phyloP scores from a whole-genome alignment of 2,113 vertebrate genomes.

The Platichthys stellatus region DNA sequence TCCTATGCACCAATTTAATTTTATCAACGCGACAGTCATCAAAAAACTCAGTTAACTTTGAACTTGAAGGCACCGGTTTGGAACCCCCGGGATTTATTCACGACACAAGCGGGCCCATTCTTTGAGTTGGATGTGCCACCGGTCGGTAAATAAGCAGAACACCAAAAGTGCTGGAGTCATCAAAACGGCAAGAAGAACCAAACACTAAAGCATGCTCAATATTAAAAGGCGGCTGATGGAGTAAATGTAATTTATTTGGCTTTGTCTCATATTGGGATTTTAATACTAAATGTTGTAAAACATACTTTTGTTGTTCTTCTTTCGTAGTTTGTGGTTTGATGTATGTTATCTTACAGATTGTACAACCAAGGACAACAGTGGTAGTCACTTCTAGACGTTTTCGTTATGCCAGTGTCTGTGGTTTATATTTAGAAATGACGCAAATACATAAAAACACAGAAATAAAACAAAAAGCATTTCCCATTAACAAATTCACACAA shows the following conservation, averaged over 20 bases:
- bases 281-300: background rate
- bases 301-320: background rate
- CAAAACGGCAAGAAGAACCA: background rate
- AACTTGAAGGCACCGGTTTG: constrained; percentile 26
- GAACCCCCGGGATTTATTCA: constrained; percentile 22
- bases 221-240: background rate
- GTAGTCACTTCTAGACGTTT: too few relatives aligned
- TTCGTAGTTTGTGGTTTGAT: background rate
- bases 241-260: background rate
- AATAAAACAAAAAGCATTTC: too few relatives aligned
- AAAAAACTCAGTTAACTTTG: constrained; percentile 38
- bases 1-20: constrained; percentile 10
- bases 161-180: constrained; percentile 2
- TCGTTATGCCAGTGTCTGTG: too few relatives aligned
- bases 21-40: constrained; percentile 31
- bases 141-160: constrained; percentile 21
- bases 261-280: background rate
- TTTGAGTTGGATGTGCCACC: background rate
- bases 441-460: too few relatives aligned
- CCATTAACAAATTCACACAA: too few relatives aligned
- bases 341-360: background rate
- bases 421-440: too few relatives aligned
- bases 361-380: background rate
- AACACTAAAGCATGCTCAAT: background rate
- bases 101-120: background rate